Evolutionary conservation across 2,113 vertebrate genomes (phyloP).

Genomic region (Illadopsis cleaveri): DNA sequence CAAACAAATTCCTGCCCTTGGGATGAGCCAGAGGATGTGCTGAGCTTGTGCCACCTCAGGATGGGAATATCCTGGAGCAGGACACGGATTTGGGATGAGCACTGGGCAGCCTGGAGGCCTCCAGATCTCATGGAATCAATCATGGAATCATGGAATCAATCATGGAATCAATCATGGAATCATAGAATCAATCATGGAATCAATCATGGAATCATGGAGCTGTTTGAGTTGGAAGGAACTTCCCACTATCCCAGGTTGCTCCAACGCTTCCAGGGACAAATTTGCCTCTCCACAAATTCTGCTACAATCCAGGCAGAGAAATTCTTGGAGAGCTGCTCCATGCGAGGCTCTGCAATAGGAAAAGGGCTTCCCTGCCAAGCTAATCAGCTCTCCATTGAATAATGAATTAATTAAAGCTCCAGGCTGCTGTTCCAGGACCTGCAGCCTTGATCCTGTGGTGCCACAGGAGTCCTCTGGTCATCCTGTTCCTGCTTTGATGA

Average conservation of each 20-base stretch:
- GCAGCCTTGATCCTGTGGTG: not conserved
- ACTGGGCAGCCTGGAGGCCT: not conserved
- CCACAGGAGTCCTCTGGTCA: not conserved
- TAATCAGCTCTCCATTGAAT: slow-evolving; percentile 9
- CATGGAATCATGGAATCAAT: not conserved
- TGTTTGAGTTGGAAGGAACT: not conserved
- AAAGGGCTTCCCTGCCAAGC: not conserved
- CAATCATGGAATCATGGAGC: not conserved
- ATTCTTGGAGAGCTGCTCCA: not conserved
- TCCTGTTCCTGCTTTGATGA: slow-evolving; percentile 37
- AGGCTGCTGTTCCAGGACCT: not conserved
- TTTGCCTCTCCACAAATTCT: not conserved
- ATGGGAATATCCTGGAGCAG: accelerated
- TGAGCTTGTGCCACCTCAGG: accelerated
- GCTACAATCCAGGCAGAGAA: not conserved
- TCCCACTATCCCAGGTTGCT: accelerated
- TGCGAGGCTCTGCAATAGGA: not conserved
- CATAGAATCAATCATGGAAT: not conserved
- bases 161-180: no score
- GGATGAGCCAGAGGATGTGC: not conserved
- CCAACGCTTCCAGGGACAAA: not conserved
- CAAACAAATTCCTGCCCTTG: not conserved
- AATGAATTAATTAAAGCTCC: slow-evolving; percentile 42
- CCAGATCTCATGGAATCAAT: not conserved
- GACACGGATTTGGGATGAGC: accelerated